Percentiles rank a stretch among this genome's conserved stretches.
phyloP scores from a whole-genome alignment of 2,888 invertebrate genomes.

The Mallateleia sp. region DNA sequence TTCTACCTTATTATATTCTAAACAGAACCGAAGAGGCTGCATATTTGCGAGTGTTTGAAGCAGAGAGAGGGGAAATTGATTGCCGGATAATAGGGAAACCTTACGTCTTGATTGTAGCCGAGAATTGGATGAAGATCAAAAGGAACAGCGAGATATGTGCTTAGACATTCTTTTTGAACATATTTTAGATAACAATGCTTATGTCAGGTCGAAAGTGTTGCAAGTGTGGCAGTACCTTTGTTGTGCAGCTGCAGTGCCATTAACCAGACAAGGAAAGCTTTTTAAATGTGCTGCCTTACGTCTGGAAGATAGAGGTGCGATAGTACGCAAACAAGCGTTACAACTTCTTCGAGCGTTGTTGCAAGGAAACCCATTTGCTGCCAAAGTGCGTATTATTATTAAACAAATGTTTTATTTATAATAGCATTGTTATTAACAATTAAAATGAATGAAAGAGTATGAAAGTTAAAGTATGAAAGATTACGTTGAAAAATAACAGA shows the following conservation, averaged over 20 bases:
- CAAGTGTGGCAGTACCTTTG: conserved; percentile 96
- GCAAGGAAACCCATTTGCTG: conserved; percentile 96
- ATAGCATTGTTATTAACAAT: too few species aligned
- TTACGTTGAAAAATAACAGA: too few species aligned
- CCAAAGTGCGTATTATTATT: conserved; percentile 92
- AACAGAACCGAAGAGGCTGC: neutral
- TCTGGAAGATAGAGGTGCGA: conserved; percentile 95
- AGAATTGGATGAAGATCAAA: conserved; percentile 81
- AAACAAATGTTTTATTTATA: too few species aligned
- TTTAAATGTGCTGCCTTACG: conserved; percentile 93
- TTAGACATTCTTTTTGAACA: conserved; percentile 95
- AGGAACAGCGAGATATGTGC: conserved; percentile 94
- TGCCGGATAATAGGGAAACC: neutral
- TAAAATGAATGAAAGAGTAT: too few species aligned
- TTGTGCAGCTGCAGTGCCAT: conserved; percentile 94
- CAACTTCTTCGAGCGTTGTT: conserved; percentile 94
- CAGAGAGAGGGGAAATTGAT: neutral
- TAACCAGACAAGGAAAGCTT: conserved; percentile 92
- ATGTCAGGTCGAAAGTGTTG: conserved; percentile 96
- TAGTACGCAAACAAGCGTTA: conserved; percentile 96
- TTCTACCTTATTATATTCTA: conserved; percentile 17
- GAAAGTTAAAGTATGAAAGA: too few species aligned
- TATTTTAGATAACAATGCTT: conserved; percentile 95
- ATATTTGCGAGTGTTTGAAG: neutral
- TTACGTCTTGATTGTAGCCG: neutral